Evolutionary conservation across 2,888 invertebrate species (phyloP).

Genomic region (Drosophila eohydei): DNA sequence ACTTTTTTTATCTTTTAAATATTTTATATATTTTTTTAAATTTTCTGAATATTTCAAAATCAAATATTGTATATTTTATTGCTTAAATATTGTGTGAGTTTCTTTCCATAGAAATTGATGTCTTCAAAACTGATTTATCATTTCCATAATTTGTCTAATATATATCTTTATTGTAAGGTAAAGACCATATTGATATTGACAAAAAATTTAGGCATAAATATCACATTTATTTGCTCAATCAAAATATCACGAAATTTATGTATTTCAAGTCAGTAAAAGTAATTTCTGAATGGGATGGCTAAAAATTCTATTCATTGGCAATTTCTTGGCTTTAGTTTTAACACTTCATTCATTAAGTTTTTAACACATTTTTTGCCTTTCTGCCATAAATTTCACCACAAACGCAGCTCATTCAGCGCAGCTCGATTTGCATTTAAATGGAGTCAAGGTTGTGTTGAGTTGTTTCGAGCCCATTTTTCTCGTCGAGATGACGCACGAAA

Average conservation of each 20-base stretch:
- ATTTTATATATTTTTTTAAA: not conserved
- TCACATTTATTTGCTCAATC: not conserved
- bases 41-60: not conserved
- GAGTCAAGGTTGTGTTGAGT: constrained; percentile 68
- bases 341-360: constrained; percentile 8
- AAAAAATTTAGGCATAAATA: not conserved
- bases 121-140: not conserved
- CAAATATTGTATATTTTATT: not conserved
- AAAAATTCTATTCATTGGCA: constrained; percentile 2
- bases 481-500: constrained; percentile 56
- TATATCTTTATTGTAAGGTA: not conserved
- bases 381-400: constrained; percentile 53
- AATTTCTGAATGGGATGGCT: not conserved
- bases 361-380: constrained; percentile 5
- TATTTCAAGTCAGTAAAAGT: constrained; percentile 17
- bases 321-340: not conserved
- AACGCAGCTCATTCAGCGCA: constrained; percentile 40
- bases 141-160: not conserved
- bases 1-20: no score
- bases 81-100: not conserved
- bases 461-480: constrained; percentile 12
- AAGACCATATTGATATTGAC: not conserved
- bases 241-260: constrained; percentile 10
- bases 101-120: not conserved
- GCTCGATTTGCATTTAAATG: constrained; percentile 64